Evolutionary conservation across 2,797 vertebrate genomes (phyloP), one percentile per base, ranked within the genome.

Genomic region (Sarcoramphus papa): DNA sequence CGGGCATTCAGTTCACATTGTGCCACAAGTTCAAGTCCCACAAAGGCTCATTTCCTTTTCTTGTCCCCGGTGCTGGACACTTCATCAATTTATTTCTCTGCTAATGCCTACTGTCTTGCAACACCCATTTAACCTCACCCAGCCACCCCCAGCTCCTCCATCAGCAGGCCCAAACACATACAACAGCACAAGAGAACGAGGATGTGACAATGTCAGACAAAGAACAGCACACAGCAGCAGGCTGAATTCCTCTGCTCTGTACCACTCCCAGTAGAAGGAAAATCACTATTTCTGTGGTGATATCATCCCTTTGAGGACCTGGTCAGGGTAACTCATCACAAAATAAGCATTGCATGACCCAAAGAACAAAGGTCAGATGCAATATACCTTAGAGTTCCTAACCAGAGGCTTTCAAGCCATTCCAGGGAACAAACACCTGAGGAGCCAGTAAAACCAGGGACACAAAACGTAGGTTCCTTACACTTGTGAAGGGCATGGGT

Each of bases 401-500:
- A 20, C 21, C 10, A 43, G 51, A 53, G 41, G 16, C 6, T 40
- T 64, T 75, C 30, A 4, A 43, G 31, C 13, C 4, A 6, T 37
- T 40, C 73, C 65, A 56, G 37, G 31, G 70, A 59, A 27, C 1
- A 15, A 53, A 47, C 3, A 21, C 8, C 5, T 3, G 0, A 60
- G 57, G 37, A 82, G 25, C 5, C 37, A 13, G 48, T 10, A 89
- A 30, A 76, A 41, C 27, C 48, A 33, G 1, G 14, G 50, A 75
- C 23, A 67, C 13, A 56, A 60, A 56, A 40, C 1, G 0, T 0
- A 13, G 22, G 33, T 53, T 76, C 37, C 22, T 76, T 16, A 33
- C 28, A 7, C 13, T 3, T 3, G 12, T 0, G 7, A 60, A 54
- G 57, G 54, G 43, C n/a, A 24, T 0, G 7, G 21, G 37, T 67